Base-by-base conservation (phyloP, 1,140 invertebrate genomes). In the Copidosoma floridanum region DNA sequence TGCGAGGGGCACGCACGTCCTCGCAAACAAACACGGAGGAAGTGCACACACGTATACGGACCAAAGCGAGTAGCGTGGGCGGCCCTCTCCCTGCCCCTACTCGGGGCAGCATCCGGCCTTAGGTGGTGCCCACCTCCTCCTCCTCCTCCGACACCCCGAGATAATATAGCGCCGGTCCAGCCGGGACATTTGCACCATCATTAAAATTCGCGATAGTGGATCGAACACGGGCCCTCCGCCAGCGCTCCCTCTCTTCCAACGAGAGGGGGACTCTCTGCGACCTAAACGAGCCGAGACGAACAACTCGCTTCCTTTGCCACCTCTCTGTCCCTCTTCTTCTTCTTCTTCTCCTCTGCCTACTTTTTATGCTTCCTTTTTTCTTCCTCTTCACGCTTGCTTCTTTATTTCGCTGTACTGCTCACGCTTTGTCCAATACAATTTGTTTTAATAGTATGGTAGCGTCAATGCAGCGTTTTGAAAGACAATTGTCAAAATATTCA, bases 151-250 rank as follows among this genome's bases (percentile, higher is more conserved):
- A 21, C 16, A 64, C n/a, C n/a, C n/a, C 66, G 68, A 78, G 77
- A 79, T 79, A 80, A 80, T 79, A 80, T 76, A 80, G 72, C 71
- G 76, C 72, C 72, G 70, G 74, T 75, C 71, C 69, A 68, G 57
- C 67, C 32, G 16, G 40, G 76, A 79, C 78, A 79, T 79, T 80
- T 79, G 78, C 78, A 80, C 72, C 78, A 72, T 80, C 78, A 80
- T 80, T 80, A 80, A 80, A 80, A 80, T 80, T 79, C 77, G 77
- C 77, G 78, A 80, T 80, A 80, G 76, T 72, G 71, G 73, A 80
- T 80, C 78, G 75, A 79, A 79, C 78, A 79, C 58, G 44, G 24
- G 75, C 72, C 70, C 77, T 79, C 77, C 74, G 77, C 72, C 76
- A 73, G 73, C 72, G 71, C 74, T 76, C 76, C 69, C 75, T 71